Conservation (phyloP, 2,888 invertebrate genomes). For the Lithophane ornitopus region DNA sequence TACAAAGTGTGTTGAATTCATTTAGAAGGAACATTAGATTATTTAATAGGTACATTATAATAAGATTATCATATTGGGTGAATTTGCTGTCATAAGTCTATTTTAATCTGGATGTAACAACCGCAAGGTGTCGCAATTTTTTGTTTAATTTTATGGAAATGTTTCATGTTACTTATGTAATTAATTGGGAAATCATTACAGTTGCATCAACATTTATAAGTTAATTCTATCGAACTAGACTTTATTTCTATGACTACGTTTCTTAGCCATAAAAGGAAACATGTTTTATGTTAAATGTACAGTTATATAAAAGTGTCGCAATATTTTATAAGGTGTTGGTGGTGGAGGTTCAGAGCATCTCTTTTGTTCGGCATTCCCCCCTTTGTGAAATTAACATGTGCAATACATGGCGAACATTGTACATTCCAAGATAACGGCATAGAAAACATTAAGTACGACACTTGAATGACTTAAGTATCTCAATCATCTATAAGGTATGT, state of each 20-base stretch:
- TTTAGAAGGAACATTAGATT: not conserved
- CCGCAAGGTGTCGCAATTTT: conserved; percentile 22
- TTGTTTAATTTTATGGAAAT: conserved; percentile 37
- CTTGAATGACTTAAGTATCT: not conserved
- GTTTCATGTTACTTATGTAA: conserved; percentile 46
- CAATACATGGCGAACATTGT: conserved; percentile 8
- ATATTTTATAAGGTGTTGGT: conserved; percentile 10
- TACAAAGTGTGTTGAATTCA: not conserved
- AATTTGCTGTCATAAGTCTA: not conserved
- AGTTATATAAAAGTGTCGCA: conserved; percentile 39
- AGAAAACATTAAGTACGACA: conserved; percentile 31
- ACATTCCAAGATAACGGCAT: not conserved
- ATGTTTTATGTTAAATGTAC: conserved; percentile 24
- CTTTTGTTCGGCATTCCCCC: conserved; percentile 40
- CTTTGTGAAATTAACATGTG: conserved; percentile 15
- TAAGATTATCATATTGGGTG: conserved; percentile 16
- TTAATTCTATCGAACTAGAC: conserved; percentile 15
- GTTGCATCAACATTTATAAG: conserved; percentile 46
- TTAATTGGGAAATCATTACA: conserved; percentile 47
- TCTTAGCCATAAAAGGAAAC: conserved; percentile 38
- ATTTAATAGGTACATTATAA: not conserved
- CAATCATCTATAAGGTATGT: not conserved
- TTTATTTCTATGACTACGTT: conserved; percentile 26
- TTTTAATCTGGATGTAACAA: conserved; percentile 8
- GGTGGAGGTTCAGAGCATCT: not conserved